A percentile compares a stretch with the other conserved stretches of the same genome.
Evolutionary conservation across 53 echinoderm and acorn worm species (phyloP).

Genomic region (Luidia sarsii): DNA sequence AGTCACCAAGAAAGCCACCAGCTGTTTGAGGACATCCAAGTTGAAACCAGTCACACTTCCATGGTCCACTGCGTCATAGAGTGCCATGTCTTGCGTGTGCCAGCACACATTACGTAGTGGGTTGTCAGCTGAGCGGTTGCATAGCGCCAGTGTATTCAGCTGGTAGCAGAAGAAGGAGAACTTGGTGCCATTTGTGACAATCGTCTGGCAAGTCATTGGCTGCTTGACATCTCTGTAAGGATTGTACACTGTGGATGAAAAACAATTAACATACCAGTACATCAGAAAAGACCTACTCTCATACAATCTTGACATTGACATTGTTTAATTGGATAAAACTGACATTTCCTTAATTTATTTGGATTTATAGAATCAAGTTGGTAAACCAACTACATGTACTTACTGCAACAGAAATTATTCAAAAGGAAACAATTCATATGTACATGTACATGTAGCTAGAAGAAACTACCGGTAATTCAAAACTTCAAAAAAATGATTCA

Average conservation of each 20-base stretch:
- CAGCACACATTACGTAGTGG: slow-evolving; percentile 81
- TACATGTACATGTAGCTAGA: too few species aligned
- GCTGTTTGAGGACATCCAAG: slow-evolving; percentile 70
- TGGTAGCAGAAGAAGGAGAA: slow-evolving; percentile 97
- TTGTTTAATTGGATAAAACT: too few species aligned
- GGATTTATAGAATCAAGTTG: too few species aligned
- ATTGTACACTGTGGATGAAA: slow-evolving; percentile 67
- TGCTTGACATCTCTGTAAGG: slow-evolving; percentile 73
- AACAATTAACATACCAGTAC: too few species aligned
- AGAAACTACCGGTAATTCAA: too few species aligned
- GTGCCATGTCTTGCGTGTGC: slow-evolving; percentile 58
- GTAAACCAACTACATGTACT: too few species aligned
- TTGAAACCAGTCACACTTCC: slow-evolving; percentile 73
- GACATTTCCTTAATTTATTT: too few species aligned
- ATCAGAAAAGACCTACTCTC: too few species aligned
- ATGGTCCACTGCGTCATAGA: slow-evolving; percentile 73
- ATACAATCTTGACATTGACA: too few species aligned
- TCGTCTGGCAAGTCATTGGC: slow-evolving; percentile 84
- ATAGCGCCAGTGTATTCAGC: slow-evolving; percentile 81
- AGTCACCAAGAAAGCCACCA: slow-evolving; percentile 76
- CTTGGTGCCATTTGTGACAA: slow-evolving; percentile 71
- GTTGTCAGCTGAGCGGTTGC: slow-evolving; percentile 53
- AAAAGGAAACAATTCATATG: too few species aligned
- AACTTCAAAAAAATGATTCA: too few species aligned
- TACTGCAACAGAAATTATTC: too few species aligned